These are phyloP conservation scores for Heteractis magnifica DNA, from an alignment of 92 coral and sea anemone species.

Conservation along the genomic window DNA sequence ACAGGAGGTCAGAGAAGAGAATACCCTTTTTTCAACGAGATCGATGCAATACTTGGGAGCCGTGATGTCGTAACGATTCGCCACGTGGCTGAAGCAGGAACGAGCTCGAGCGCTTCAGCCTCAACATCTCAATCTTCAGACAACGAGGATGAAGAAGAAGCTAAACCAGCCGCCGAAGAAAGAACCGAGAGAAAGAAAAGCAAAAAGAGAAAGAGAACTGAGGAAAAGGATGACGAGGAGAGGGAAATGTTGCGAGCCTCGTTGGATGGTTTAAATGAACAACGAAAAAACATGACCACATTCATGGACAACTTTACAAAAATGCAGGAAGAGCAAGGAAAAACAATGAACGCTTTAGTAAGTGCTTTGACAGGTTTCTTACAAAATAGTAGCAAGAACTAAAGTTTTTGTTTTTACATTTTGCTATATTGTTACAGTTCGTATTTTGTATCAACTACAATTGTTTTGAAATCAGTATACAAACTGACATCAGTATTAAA, in stretches of 20 bases:
- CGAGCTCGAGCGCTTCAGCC: neutral
- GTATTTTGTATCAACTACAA: slow-evolving; percentile 13
- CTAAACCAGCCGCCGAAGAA: slow-evolving; percentile 9
- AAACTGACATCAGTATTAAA: too few relatives aligned
- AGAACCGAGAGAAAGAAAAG: slow-evolving; percentile 28
- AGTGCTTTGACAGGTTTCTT: neutral
- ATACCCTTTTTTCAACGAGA: slow-evolving; percentile 45
- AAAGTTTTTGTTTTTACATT: slow-evolving; percentile 5
- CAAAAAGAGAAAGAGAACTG: slow-evolving; percentile 14
- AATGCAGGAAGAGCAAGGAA: slow-evolving; percentile 40
- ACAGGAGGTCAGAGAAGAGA: slow-evolving; percentile 48
- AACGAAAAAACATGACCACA: slow-evolving; percentile 43
- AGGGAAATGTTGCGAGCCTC: slow-evolving; percentile 31
- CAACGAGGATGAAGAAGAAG: neutral
- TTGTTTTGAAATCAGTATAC: too few relatives aligned
- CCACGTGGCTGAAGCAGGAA: slow-evolving; percentile 60
- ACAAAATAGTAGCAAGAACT: slow-evolving; percentile 10
- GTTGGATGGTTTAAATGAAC: slow-evolving; percentile 36
- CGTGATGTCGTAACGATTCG: slow-evolving; percentile 50
- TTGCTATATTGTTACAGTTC: slow-evolving; percentile 11
- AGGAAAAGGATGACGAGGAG: slow-evolving; percentile 30
- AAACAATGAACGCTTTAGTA: slow-evolving; percentile 37
- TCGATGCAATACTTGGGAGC: slow-evolving; percentile 53
- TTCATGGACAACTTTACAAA: slow-evolving; percentile 39
- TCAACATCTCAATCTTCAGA: neutral